A percentile compares a stretch with the other conserved stretches of the same genome.
Conservation (phyloP, 2,797 vertebrate species). For the Neopelma chrysocephalum region DNA sequence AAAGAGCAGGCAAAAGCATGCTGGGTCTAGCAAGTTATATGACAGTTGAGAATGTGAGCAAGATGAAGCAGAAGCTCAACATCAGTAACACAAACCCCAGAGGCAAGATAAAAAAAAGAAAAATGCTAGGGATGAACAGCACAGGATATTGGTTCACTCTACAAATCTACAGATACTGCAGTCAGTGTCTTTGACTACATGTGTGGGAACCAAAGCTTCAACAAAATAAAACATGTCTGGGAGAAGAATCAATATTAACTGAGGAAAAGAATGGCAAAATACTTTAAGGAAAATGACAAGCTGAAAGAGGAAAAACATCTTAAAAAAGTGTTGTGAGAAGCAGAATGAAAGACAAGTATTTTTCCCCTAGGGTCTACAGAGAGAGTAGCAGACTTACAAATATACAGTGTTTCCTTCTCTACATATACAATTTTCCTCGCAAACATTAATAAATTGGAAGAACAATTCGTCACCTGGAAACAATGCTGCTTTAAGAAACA, state of each 20-base stretch:
- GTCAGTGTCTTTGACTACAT: background rate
- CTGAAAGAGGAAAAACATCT: background rate
- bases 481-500: background rate
- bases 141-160: background rate
- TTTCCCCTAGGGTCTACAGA: background rate
- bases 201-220: background rate
- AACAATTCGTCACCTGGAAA: background rate
- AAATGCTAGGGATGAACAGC: background rate
- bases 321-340: background rate
- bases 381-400: background rate
- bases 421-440: background rate
- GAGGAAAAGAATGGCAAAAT: background rate
- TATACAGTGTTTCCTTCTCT: background rate
- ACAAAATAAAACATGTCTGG: background rate
- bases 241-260: background rate
- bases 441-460: background rate
- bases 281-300: background rate
- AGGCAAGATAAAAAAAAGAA: background rate
- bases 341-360: background rate
- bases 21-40: background rate
- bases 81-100: background rate
- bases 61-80: background rate
- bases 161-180: background rate
- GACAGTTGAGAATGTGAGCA: background rate
- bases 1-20: background rate